Percentiles rank a stretch among this genome's conserved stretches.
phyloP scores from a whole-genome alignment of 2,113 vertebrate genomes.

The Rafetus swinhoei region DNA sequence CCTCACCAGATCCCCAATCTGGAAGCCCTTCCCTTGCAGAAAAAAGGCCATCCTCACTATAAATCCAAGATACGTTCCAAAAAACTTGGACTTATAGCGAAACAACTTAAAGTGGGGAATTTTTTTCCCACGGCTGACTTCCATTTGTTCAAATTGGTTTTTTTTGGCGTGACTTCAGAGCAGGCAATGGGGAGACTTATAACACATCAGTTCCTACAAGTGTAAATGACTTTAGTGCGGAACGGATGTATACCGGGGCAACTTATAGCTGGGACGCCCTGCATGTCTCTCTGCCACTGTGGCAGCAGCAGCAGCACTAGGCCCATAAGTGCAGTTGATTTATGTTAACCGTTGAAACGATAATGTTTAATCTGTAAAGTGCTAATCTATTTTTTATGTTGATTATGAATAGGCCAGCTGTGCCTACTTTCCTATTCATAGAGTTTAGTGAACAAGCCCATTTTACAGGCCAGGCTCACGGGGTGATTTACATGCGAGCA shows the following conservation, averaged over 20 bases:
- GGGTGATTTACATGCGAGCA: slow-evolving; percentile 69
- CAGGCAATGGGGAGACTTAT: no score
- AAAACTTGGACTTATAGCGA: no score
- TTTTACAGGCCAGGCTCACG: slow-evolving; percentile 71
- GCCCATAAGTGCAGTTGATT: slow-evolving; percentile 75
- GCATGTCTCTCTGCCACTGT: background rate
- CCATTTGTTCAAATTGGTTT: no score
- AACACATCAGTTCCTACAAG: no score
- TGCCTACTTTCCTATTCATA: slow-evolving; percentile 85
- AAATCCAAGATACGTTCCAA: no score
- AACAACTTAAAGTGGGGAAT: no score
- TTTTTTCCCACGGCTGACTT: no score
- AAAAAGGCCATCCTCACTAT: no score
- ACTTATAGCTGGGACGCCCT: no score
- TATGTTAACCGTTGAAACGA: slow-evolving; percentile 82
- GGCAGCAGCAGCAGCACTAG: slow-evolving; percentile 28
- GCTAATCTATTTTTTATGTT: slow-evolving; percentile 89
- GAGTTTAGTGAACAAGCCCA: slow-evolving; percentile 68
- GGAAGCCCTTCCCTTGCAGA: slow-evolving; percentile 1
- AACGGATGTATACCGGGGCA: no score
- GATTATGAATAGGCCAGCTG: slow-evolving; percentile 88
- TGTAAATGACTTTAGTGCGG: no score
- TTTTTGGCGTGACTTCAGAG: no score
- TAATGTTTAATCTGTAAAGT: slow-evolving; percentile 87
- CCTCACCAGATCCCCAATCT: background rate